Conservation (phyloP, 1,140 invertebrate species). For the Bombus difficillimus region DNA sequence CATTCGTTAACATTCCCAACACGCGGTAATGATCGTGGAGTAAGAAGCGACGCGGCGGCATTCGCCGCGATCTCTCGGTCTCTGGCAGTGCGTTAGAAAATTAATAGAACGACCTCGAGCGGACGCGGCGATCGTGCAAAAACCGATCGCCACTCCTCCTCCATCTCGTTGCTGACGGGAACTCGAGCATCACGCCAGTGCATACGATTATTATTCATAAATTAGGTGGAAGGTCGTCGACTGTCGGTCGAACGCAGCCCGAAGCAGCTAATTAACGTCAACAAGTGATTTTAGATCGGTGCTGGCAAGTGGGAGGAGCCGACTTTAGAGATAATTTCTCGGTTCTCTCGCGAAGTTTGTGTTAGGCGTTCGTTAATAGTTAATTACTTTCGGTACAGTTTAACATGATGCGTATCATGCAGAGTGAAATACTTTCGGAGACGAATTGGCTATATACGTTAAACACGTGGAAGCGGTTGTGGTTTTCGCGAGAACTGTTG, state of each 20-base stretch:
- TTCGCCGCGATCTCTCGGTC: constrained; percentile 43
- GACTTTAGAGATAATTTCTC: not conserved
- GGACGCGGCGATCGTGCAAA: not conserved
- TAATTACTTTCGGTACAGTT: not conserved
- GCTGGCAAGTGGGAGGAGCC: not conserved
- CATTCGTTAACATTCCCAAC: constrained; percentile 77
- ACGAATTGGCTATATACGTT: not conserved
- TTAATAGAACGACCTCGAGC: constrained; percentile 56
- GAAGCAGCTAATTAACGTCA: not conserved
- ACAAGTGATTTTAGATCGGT: not conserved
- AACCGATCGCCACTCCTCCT: not conserved
- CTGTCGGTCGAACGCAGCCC: not conserved
- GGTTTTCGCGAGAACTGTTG: not conserved
- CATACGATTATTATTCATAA: constrained; percentile 44
- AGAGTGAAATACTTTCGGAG: not conserved
- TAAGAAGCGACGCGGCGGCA: constrained; percentile 55
- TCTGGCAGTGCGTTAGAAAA: constrained; percentile 63
- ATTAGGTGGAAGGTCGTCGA: constrained; percentile 10
- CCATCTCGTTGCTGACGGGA: not conserved
- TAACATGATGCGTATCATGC: not conserved
- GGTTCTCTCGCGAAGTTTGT: not conserved
- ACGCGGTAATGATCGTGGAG: constrained; percentile 65
- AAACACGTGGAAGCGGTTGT: not conserved
- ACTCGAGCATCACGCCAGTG: not conserved
- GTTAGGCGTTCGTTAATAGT: not conserved